Base-by-base conservation (phyloP, 92 coral and sea anemone genomes). In the Galaxea fascicularis region DNA sequence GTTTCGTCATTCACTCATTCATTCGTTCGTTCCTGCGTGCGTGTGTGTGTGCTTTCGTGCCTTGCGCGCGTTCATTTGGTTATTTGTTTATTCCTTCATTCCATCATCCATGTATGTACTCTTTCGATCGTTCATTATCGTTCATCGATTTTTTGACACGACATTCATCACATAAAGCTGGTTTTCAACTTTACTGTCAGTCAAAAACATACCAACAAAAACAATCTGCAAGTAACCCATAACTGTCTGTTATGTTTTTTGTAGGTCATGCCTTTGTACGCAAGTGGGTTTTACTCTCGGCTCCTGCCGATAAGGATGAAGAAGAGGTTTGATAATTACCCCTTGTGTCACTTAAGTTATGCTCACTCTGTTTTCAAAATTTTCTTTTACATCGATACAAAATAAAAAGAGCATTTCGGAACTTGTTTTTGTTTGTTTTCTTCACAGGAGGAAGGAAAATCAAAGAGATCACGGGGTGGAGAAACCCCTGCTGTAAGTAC, bases 201-300 rank as follows among this genome's bases (percentile, higher is more conserved):
- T n/a, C n/a, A n/a, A n/a, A n/a, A n/a, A n/a, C n/a, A n/a, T n/a
- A n/a, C n/a, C n/a, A n/a, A n/a, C n/a, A n/a, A n/a, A n/a, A n/a
- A n/a, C n/a, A n/a, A n/a, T n/a, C n/a, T n/a, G n/a, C n/a, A n/a
- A n/a, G n/a, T n/a, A n/a, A n/a, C n/a, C n/a, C n/a, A n/a, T n/a
- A n/a, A n/a, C n/a, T n/a, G n/a, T n/a, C n/a, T n/a, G n/a, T n/a
- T n/a, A n/a, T n/a, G n/a, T 11, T 3, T 10, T 64, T 67, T 57
- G 22, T 62, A 88, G 95, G 87, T 62, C 97, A 93, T 35, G 87
- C 97, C 4, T 87, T 95, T 71, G 86, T 95, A 22, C 87, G 98
- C 14, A 95, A 95, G 74, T 95, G 98, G 98, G 95, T 95, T 28
- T 84, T 94, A 15, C 91, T 95, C 11, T 92, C 97, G 9, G 92